Conservation (phyloP, 2,797 vertebrate genomes). For the Poecilia wingei region DNA sequence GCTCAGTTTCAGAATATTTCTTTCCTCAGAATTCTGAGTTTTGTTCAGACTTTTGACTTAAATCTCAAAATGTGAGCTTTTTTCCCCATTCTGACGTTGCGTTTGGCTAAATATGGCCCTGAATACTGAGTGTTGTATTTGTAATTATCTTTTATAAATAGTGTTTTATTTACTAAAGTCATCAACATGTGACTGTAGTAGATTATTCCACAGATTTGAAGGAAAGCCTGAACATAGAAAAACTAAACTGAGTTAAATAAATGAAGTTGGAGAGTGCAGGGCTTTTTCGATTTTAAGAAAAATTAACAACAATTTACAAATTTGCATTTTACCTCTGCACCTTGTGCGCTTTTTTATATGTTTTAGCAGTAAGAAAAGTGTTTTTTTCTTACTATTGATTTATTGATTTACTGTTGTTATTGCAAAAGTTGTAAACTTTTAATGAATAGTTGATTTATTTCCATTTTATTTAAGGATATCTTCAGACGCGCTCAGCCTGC, state of each 20-base stretch:
- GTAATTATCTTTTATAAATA: no score
- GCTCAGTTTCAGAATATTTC: no score
- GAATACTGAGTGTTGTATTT: no score
- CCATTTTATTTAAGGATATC: not conserved
- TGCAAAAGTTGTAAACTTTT: not conserved
- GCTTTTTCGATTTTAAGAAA: not conserved
- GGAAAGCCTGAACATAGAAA: not conserved
- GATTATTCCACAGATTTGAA: not conserved
- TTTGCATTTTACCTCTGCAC: not conserved
- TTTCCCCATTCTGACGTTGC: no score
- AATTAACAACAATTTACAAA: not conserved
- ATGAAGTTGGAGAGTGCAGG: not conserved
- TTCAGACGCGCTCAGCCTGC: constrained; percentile 5
- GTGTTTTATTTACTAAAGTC: not conserved
- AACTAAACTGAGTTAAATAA: not conserved
- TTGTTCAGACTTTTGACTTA: no score
- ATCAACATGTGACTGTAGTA: not conserved
- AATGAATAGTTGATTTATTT: not conserved
- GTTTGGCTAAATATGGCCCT: no score
- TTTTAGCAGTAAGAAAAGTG: not conserved
- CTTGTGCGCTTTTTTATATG: not conserved
- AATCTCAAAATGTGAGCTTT: no score
- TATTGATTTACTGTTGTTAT: not conserved
- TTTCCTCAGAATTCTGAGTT: no score
- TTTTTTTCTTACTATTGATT: not conserved